Evolutionary conservation across 2,888 invertebrate species (phyloP), one percentile per base, ranked within the genome.

Genomic region (Hipparchia semele): DNA sequence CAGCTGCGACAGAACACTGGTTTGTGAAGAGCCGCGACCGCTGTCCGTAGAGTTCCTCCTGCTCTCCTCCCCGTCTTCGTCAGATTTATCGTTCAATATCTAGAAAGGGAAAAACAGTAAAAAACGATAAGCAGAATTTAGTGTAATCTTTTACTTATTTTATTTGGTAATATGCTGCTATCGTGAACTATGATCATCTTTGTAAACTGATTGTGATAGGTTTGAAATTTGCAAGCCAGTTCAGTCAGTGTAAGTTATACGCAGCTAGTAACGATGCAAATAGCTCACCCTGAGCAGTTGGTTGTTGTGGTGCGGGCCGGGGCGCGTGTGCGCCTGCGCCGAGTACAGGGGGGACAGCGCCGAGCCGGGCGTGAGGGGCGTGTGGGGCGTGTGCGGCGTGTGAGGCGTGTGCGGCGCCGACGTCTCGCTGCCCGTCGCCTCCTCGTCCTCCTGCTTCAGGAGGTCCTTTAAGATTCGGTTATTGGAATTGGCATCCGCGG

Each of bases 71-170:
- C 96, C 96, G 79, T 97, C 97, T 80, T 97, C 97, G 81, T 97
- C 97, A 74, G 96, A 96, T 89, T 96, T 97, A 78, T 97, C 97
- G 85, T 97, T 98, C 77, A 98, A 92, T 87, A 98, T 95, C 97
- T 97, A 86, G 87, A 88, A 77, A 60, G 71, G 33, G 23, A 65
- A 51, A 2, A 7, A 65, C 33, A 53, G 9, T 49, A 23, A 64
- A 23, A 74, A 64, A 73, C 13, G 9, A 23, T 8, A 58, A 39
- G 39, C 2, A 39, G 39, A 39, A 39, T 39, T 39, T 39, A 39
- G 39, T 5, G 39, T 5, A 39, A 39, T 39, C 39, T 39, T 39
- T 39, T 39, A 39, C 1, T 39, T 39, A 39, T 2, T 39, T 39
- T 39, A 39, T 39, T 39, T 39, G 39, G 39, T 39, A 39, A 39